Conservation (phyloP, 2,113 vertebrate species). For the Zosterops borbonicus region DNA sequence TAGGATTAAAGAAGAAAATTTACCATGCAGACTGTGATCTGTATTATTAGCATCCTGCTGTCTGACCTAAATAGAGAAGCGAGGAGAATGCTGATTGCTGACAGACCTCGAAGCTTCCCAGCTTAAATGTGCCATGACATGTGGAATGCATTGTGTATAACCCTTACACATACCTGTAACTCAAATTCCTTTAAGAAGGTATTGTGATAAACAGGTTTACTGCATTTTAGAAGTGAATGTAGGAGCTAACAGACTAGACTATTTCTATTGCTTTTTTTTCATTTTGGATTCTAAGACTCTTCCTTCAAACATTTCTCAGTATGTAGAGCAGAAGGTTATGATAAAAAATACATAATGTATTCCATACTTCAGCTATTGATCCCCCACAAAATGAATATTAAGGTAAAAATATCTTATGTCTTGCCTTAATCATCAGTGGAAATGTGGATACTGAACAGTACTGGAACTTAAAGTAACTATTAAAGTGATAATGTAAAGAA, state of each 20-base stretch:
- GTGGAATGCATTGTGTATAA: neutral
- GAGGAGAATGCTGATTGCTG: neutral
- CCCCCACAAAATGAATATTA: neutral
- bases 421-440: neutral
- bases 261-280: neutral
- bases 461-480: neutral
- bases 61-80: slow-evolving; percentile 9
- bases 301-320: neutral
- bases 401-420: neutral
- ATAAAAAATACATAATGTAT: neutral
- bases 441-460: neutral
- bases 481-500: neutral
- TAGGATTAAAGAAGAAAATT: slow-evolving; percentile 33
- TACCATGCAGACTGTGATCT: slow-evolving; percentile 11
- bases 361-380: neutral
- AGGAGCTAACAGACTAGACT: neutral
- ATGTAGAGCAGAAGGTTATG: neutral
- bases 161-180: neutral
- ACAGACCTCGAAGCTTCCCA: neutral
- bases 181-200: neutral
- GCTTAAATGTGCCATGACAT: neutral
- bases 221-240: neutral
- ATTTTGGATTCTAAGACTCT: neutral
- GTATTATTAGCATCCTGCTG: slow-evolving; percentile 30
- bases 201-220: neutral